Evolutionary conservation across 2,113 vertebrate species (phyloP), one percentile per base, ranked within the genome.

Genomic region (Hydrolagus affinis): DNA sequence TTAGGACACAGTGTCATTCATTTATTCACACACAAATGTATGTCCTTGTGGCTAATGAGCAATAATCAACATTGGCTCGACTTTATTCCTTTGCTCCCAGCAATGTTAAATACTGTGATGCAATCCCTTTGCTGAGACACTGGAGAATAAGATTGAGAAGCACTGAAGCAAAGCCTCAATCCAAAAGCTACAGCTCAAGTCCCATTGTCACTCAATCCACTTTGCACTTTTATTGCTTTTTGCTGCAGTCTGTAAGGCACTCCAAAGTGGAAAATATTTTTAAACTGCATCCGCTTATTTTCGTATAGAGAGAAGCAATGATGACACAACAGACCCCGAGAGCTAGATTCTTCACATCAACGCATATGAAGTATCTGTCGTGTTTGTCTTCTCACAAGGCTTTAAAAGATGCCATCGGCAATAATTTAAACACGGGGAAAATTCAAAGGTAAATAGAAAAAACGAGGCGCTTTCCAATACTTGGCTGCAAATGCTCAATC

Each of bases 1-100:
- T 92, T 89, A 93, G 92, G 93, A 91, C 90, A 89, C 87, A 87
- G 91, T 91, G 93, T 93, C 93, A 92, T 92, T 95, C 91, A 92
- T 95, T 94, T 94, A 93, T 93, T 91, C 89, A 89, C 91, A 91
- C 90, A 89, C 93, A 95, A 95, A 92, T 95, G 94, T 92, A 94
- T 95, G 94, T 95, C 93, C 94, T 95, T 92, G 92, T 90, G 92
- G 91, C 94, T 96, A 95, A 95, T 96, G 95, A 94, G 93, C 91
- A 93, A 95, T 95, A 95, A 95, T 95, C 94, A 96, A 95, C 95
- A 94, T 87, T 92, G 91, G 93, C 93, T 95, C 92, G 89, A 92
- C 92, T 93, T 93, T 93, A 93, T 94, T 94, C 91, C 91, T 92
- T 90, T 89, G 91, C 92, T 94, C 89, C 92, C 88, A 90, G 93